Conservation (phyloP, 2,888 invertebrate genomes). For the Laothoe populi region DNA sequence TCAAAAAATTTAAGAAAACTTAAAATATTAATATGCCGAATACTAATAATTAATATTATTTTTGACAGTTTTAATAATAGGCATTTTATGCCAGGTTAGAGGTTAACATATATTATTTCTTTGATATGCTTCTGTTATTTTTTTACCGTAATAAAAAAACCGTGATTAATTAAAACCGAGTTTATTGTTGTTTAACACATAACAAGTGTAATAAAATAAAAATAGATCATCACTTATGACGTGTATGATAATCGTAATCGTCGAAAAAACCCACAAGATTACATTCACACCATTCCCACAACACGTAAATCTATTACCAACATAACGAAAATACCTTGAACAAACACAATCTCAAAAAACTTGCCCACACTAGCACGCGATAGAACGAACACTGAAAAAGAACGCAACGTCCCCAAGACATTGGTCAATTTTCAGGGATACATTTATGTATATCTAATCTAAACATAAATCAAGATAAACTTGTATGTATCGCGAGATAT, state of each 20-base stretch:
- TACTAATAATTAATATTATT: too few species aligned
- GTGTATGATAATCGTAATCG: not conserved
- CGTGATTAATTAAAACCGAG: not conserved
- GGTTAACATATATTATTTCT: too few species aligned
- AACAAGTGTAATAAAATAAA: not conserved
- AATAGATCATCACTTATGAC: slow-evolving; percentile 6
- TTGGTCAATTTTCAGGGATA: slow-evolving; percentile 36
- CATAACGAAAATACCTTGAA: slow-evolving; percentile 27
- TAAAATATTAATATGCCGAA: too few species aligned
- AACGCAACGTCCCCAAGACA: slow-evolving; percentile 39
- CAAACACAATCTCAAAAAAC: slow-evolving; percentile 6
- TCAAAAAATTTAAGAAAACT: too few species aligned
- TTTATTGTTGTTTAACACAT: not conserved
- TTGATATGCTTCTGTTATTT: too few species aligned
- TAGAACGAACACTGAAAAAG: slow-evolving; percentile 16
- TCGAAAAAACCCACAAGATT: not conserved
- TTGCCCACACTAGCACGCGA: slow-evolving; percentile 2
- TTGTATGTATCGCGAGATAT: slow-evolving; percentile 49
- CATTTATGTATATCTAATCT: slow-evolving; percentile 50
- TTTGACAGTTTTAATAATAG: too few species aligned
- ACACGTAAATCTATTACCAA: slow-evolving; percentile 3
- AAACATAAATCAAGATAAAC: slow-evolving; percentile 58
- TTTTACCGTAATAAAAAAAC: too few species aligned
- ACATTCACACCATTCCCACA: not conserved
- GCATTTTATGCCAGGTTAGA: too few species aligned